Percentiles rank a stretch among this genome's conserved stretches.
Conservation (phyloP, 2,797 vertebrate species). For the Aplochiton taeniatus region DNA sequence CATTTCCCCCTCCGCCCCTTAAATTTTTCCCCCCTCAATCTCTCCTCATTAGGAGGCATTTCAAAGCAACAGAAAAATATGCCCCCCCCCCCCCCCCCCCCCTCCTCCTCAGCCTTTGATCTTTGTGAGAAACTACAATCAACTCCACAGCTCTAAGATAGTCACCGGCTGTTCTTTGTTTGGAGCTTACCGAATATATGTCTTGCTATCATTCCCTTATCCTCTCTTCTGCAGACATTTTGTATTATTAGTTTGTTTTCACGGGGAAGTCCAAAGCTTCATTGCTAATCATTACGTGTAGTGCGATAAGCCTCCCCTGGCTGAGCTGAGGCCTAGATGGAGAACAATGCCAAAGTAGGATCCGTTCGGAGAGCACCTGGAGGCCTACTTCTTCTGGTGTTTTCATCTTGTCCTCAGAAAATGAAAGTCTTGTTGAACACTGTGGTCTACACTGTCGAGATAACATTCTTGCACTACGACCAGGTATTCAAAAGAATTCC, state of each 20-base stretch:
- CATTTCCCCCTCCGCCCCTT: not conserved
- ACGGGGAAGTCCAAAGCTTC: constrained; percentile 34
- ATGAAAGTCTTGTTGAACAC: constrained; percentile 15
- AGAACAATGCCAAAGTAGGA: constrained; percentile 8
- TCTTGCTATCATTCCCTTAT: constrained; percentile 32
- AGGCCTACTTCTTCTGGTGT: no score
- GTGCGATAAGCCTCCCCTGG: constrained; percentile 29
- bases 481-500: constrained; percentile 4
- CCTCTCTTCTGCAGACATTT: constrained; percentile 15
- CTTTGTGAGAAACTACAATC: constrained; percentile 27
- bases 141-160: not conserved
- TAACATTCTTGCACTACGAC: constrained; percentile 15
- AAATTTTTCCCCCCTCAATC: not conserved
- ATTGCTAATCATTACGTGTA: constrained; percentile 49
- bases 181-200: constrained; percentile 7
- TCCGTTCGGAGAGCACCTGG: not conserved
- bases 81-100: constrained; percentile 16
- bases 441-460: constrained; percentile 8
- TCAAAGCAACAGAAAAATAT: constrained; percentile 24
- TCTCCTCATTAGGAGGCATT: constrained; percentile 36
- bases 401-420: constrained; percentile 18
- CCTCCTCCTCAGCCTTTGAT: constrained; percentile 45
- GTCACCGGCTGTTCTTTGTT: no score
- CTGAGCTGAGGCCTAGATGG: constrained; percentile 46
- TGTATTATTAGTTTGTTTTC: constrained; percentile 30